Base-by-base conservation (phyloP, 2,888 invertebrate genomes). In the Phengaris arion region DNA sequence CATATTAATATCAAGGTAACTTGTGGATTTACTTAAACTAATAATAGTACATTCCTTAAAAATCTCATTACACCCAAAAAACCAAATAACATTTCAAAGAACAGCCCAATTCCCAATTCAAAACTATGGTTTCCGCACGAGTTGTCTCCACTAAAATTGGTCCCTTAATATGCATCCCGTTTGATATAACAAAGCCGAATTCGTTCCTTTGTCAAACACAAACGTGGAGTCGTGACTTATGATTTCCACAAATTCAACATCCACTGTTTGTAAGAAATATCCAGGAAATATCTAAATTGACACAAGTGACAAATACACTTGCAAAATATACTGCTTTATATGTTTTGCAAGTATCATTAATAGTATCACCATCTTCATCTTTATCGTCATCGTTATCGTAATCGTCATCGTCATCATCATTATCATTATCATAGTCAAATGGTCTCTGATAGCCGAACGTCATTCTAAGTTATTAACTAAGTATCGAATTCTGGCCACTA, bases 201-300 rank as follows among this genome's bases (percentile, higher is more conserved):
- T 72, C 52, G 52, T 72, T 72, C 72, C 72, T 72, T 72, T 72
- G 72, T 72, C 72, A 72, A 72, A 72, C 72, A 72, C 72, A 72
- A 72, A 72, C 35, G 54, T 15, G 52, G 22, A 9, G 52, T 12
- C 72, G 72, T 54, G 72, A 72, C 52, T 64, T 64, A 64, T 64
- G 64, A 64, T 64, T 64, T 12, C 64, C 64, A 64, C 64, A 64
- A 64, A 64, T 64, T 64, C 64, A 64, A 64, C 64, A 64, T 59
- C 10, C 59, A 45, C 64, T 64, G 35, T 59, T 59, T 64, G 64
- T 64, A 64, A 35, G 64, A 64, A 52, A 52, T 52, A 52, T 52
- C 52, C 10, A 10, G 52, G 35, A 64, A 64, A 64, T 64, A 64
- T 64, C 64, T 12, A 35, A 64, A 45, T 64, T 64, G 35, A 64